A percentile compares a stretch with the other conserved stretches of the same genome.
Evolutionary conservation across 2,113 vertebrate species (phyloP).

Genomic region (Neolamprologus sp.): DNA sequence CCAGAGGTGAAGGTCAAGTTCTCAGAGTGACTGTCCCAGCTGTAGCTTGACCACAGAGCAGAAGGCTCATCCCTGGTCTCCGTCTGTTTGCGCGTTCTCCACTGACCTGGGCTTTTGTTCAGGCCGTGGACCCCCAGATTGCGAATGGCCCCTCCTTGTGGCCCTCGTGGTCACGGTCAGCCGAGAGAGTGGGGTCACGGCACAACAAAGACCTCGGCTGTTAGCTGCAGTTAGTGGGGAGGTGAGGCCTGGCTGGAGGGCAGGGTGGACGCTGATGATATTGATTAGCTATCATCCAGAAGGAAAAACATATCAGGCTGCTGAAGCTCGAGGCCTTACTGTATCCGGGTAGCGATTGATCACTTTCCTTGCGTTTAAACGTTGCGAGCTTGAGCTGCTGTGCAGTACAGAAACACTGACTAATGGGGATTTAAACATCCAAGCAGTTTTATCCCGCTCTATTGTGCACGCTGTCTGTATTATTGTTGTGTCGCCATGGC

Average conservation of each 20-base stretch:
- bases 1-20: slow-evolving; percentile 69
- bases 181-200: background rate
- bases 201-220: slow-evolving; percentile 57
- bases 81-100: slow-evolving; percentile 53
- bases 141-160: slow-evolving; percentile 31
- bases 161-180: slow-evolving; percentile 46
- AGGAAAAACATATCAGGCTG: background rate
- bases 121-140: slow-evolving; percentile 31
- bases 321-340: background rate
- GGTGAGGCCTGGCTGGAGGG: slow-evolving; percentile 24
- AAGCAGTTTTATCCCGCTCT: background rate
- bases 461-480: background rate
- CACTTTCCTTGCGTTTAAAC: background rate
- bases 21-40: slow-evolving; percentile 59
- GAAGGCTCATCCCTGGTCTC: slow-evolving; percentile 31
- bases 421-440: background rate
- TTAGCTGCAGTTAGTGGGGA: slow-evolving; percentile 13
- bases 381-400: fast-evolving
- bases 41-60: slow-evolving; percentile 56
- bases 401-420: background rate
- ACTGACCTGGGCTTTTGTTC: slow-evolving; percentile 60
- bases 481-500: slow-evolving; percentile 29
- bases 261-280: slow-evolving; percentile 12
- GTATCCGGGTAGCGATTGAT: background rate
- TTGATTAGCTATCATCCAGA: slow-evolving; percentile 29